Evolutionary conservation across 2,113 vertebrate genomes (phyloP), one percentile per base, ranked within the genome.

Genomic region (Phalacrocorax aristotelis): DNA sequence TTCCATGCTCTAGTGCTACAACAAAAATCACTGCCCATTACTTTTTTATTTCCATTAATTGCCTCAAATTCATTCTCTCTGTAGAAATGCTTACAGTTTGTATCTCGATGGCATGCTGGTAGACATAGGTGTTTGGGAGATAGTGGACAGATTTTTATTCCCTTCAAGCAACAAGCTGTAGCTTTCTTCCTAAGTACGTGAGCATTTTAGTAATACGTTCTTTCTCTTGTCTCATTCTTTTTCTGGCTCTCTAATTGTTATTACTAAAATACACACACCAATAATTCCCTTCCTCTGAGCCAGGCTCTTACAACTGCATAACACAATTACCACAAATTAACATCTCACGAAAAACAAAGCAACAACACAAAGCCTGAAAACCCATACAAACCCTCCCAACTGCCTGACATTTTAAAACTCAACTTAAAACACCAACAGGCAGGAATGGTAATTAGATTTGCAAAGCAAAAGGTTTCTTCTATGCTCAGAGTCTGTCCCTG

Each of bases 301-400:
- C 66, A 76, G 70, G 46, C 91, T 94, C 70, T 91, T 62, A 52
- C 0, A 44, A 46, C 89, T 92, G 60, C 80, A 46, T 75, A 90
- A 88, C 30, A 46, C 90, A 97, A 97, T 96, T 95, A 95, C n/a
- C 19, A 34, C 75, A 91, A 96, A 96, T 97, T 94, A 95, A 13
- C 49, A 58, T 96, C 89, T 95, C 83, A 44, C 11, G 72, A 54
- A 89, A 97, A 95, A 86, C 36, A 92, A 82, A 95, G 80, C 51
- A 62, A n/a, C 62, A 68, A 48, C 64, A 65, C 62, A 65, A 86
- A 97, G 64, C 68, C 58, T 32, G 8, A 55, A 79, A n/a, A 7
- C 60, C 72, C 79, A 83, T 90, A 93, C 85, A 95, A 89, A 83
- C 34, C 54, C 54, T 93, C 66, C 90, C 68, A 38, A 57, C 14